Conservation (phyloP, 2,888 invertebrate species). For the Eurois occulta region DNA sequence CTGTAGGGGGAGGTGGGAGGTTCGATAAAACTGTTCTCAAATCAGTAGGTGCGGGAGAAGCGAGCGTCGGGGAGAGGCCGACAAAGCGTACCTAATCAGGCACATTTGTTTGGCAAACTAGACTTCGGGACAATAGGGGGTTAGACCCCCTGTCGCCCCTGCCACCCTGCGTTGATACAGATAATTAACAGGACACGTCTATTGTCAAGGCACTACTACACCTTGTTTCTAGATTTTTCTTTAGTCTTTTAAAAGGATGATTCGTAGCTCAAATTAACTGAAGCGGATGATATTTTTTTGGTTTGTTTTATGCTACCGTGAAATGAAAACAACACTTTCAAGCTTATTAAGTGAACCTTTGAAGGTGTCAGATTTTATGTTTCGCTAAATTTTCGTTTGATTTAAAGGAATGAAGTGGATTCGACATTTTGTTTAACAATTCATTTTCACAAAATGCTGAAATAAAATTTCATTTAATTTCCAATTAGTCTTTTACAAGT, state of each 20-base stretch:
- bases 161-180: constrained; percentile 74
- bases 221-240: constrained; percentile 43
- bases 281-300: not conserved
- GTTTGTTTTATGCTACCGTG: not conserved
- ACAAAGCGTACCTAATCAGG: constrained; percentile 88
- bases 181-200: constrained; percentile 84
- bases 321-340: not conserved
- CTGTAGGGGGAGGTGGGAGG: constrained; percentile 48
- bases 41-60: constrained; percentile 66
- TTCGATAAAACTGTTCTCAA: constrained; percentile 67
- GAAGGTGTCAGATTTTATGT: constrained; percentile 11
- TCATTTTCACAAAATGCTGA: not conserved
- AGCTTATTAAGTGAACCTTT: constrained; percentile 13
- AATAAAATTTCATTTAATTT: not conserved
- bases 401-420: not conserved
- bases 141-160: constrained; percentile 48
- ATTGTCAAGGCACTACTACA: constrained; percentile 68
- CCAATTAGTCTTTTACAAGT: not conserved
- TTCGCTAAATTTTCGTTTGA: constrained; percentile 1
- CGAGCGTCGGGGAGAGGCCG: constrained; percentile 67
- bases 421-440: not conserved
- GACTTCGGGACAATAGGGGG: constrained; percentile 56
- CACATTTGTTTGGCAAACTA: constrained; percentile 87
- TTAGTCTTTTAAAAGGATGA: constrained; percentile 19
- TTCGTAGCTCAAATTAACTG: not conserved